A percentile compares a stretch with the other conserved stretches of the same genome.
These are phyloP conservation scores for Bombus vancouverensis DNA, from an alignment of 1,140 invertebrate species.

Conservation along the genomic window DNA sequence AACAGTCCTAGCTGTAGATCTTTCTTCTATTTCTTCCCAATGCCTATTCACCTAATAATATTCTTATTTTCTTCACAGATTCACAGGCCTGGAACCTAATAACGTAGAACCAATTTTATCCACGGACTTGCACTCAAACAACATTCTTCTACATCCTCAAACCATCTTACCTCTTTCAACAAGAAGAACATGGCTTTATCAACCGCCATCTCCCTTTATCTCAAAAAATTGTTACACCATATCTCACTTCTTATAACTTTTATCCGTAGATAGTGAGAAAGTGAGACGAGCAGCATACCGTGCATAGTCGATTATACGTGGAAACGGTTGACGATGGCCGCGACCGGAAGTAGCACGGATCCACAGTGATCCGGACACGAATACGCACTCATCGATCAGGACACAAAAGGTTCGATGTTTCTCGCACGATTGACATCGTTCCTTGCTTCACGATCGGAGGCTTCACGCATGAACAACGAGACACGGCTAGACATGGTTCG, in stretches of 20 bases:
- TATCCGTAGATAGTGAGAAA: neutral
- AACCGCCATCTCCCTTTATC: neutral
- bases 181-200: neutral
- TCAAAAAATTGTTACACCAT: neutral
- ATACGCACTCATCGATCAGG: slow-evolving; percentile 52
- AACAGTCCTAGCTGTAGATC: too few species aligned
- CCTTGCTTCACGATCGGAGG: slow-evolving; percentile 63
- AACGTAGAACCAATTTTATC: neutral
- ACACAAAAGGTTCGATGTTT: slow-evolving; percentile 64
- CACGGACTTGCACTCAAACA: neutral
- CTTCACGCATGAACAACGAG: slow-evolving; percentile 67
- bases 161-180: neutral
- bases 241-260: neutral
- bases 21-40: too few species aligned
- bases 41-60: too few species aligned
- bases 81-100: neutral
- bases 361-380: slow-evolving; percentile 46
- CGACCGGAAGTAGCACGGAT: slow-evolving; percentile 13
- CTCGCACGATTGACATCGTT: slow-evolving; percentile 67
- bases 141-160: neutral
- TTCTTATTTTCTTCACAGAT: neutral
- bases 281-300: neutral
- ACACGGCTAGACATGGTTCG: slow-evolving; percentile 60
- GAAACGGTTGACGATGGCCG: slow-evolving; percentile 10
- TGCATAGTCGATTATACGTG: neutral